Percentiles rank a stretch among this genome's conserved stretches.
Evolutionary conservation across 2,888 invertebrate genomes (phyloP).

Genomic region (Tachina lurida): DNA sequence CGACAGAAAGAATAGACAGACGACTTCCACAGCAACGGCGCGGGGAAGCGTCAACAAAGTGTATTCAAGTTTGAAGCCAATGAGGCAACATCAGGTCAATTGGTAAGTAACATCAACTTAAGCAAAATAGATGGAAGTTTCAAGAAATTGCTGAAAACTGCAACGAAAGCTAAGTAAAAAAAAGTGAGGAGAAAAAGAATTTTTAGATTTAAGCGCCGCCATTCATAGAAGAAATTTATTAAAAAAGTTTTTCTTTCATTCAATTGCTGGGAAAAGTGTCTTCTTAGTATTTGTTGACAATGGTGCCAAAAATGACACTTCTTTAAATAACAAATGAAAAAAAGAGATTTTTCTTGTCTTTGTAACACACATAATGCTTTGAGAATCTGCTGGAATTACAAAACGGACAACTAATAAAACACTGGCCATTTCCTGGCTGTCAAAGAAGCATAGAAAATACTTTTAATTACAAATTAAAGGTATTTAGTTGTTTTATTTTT

Average conservation of each 20-base stretch:
- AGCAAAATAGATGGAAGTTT: constrained; percentile 54
- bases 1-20: constrained; percentile 17
- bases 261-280: constrained; percentile 38
- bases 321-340: constrained; percentile 43
- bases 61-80: constrained; percentile 60
- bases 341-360: constrained; percentile 5
- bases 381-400: constrained; percentile 41
- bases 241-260: constrained; percentile 61
- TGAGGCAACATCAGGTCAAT: constrained; percentile 68
- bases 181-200: constrained; percentile 33
- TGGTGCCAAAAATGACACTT: constrained; percentile 66
- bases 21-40: not conserved
- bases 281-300: constrained; percentile 38
- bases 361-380: constrained; percentile 1
- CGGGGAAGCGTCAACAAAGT: constrained; percentile 41
- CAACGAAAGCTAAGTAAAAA: not conserved
- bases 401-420: constrained; percentile 46
- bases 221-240: constrained; percentile 67
- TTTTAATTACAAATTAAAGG: not conserved
- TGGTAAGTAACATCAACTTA: constrained; percentile 61
- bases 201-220: constrained; percentile 67
- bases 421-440: constrained; percentile 12
- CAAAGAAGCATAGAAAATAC: constrained; percentile 1
- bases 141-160: constrained; percentile 28
- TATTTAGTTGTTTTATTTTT: not conserved